phyloP scores from a whole-genome alignment of 2,797 vertebrate genomes.

The Echeneis naucrates region DNA sequence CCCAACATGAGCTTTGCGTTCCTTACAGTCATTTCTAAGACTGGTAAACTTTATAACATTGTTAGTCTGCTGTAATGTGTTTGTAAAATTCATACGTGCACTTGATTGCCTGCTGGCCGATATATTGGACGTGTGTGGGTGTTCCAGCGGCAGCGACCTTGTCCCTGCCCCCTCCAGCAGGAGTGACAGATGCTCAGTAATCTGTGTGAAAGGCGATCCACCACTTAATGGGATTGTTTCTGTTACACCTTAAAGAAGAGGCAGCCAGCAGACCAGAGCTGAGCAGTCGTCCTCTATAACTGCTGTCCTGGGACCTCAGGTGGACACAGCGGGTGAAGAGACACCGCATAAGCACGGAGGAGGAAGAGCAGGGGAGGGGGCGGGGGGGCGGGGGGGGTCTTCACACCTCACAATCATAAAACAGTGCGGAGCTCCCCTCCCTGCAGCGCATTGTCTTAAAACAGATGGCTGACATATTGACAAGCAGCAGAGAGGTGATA shows the following conservation, averaged over 20 bases:
- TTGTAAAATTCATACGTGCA: slow-evolving; percentile 6
- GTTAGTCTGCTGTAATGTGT: slow-evolving; percentile 4
- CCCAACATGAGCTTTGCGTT: background rate
- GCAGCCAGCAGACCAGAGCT: slow-evolving; percentile 72
- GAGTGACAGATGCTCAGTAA: slow-evolving; percentile 85
- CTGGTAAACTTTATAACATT: slow-evolving; percentile 9
- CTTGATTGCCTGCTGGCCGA: background rate
- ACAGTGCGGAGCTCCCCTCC: slow-evolving; percentile 55
- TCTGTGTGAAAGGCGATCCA: slow-evolving; percentile 85
- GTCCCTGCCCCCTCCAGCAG: slow-evolving; percentile 73
- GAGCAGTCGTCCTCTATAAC: slow-evolving; percentile 77
- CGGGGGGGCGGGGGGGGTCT: slow-evolving; percentile 20
- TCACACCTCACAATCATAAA: slow-evolving; percentile 80
- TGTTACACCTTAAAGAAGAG: slow-evolving; percentile 84
- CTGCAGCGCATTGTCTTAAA: slow-evolving; percentile 66
- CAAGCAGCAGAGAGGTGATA: slow-evolving; percentile 65
- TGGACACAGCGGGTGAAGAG: slow-evolving; percentile 72
- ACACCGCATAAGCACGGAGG: slow-evolving; percentile 31
- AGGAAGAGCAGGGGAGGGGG: background rate
- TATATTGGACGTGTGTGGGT: slow-evolving; percentile 28
- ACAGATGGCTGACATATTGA: slow-evolving; percentile 81
- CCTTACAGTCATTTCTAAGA: slow-evolving; percentile 1
- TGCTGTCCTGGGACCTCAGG: slow-evolving; percentile 83
- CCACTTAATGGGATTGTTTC: slow-evolving; percentile 86
- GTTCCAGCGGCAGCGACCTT: slow-evolving; percentile 63